Percentiles rank a stretch among this genome's conserved stretches.
phyloP scores from a whole-genome alignment of 2,888 invertebrate species.

The Brachypalpus laphriformis region DNA sequence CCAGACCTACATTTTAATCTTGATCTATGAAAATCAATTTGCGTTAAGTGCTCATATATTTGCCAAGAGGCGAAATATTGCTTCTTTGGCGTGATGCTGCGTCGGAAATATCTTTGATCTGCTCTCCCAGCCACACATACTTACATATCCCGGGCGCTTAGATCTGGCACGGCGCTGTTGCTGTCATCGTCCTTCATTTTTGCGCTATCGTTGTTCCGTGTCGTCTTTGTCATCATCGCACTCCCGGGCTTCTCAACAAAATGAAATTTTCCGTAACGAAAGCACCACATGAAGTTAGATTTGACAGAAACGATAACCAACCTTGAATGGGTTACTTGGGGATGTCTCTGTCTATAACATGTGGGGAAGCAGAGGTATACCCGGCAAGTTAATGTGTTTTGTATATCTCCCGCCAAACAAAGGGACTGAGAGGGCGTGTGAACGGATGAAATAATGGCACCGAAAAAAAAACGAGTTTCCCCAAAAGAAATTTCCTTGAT shows the following conservation, averaged over 20 bases:
- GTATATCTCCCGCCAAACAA: constrained; percentile 52
- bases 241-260: constrained; percentile 22
- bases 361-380: not conserved
- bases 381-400: constrained; percentile 46
- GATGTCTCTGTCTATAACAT: not conserved
- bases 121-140: not conserved
- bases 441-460: constrained; percentile 40
- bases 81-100: constrained; percentile 16
- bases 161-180: constrained; percentile 1
- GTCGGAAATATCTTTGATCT: constrained; percentile 53
- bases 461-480: constrained; percentile 16
- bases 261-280: constrained; percentile 25
- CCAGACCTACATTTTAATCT: constrained; percentile 50
- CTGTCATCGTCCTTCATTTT: constrained; percentile 40
- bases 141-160: not conserved
- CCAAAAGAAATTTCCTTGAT: constrained; percentile 37
- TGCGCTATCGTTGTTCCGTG: constrained; percentile 7
- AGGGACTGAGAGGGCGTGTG: constrained; percentile 14
- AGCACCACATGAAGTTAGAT: constrained; percentile 26
- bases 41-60: constrained; percentile 69
- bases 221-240: constrained; percentile 53
- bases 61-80: constrained; percentile 52
- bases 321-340: constrained; percentile 39
- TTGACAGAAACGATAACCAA: constrained; percentile 51
- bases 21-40: constrained; percentile 68